These are phyloP conservation scores for Archaeoteleia sp. DNA, from an alignment of 2,888 invertebrate genomes.

Conservation along the genomic window DNA sequence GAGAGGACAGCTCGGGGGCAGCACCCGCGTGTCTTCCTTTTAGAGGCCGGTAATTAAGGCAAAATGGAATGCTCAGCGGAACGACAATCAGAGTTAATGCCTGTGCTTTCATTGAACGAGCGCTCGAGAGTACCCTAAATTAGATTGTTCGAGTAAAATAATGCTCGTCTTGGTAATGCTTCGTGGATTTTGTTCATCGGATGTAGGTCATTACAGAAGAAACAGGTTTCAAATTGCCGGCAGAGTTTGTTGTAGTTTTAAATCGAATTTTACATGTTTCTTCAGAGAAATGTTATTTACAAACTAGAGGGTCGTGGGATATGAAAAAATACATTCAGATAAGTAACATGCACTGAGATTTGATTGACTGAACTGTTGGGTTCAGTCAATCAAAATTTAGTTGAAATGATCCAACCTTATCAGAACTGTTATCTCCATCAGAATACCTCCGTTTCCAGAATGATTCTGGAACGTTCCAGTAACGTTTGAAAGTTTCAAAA, in stretches of 20 bases:
- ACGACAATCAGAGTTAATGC: conserved; percentile 50
- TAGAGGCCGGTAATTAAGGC: conserved; percentile 45
- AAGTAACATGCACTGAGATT: too few relatives aligned
- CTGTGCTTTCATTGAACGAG: conserved; percentile 35
- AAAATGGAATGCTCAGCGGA: conserved; percentile 40
- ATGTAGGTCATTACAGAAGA: conserved; percentile 40
- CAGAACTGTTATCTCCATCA: too few relatives aligned
- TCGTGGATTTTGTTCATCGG: conserved; percentile 32
- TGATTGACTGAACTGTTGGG: too few relatives aligned
- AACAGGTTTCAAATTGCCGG: conserved; percentile 35
- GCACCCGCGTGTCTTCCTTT: conserved; percentile 29
- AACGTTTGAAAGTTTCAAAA: too few relatives aligned
- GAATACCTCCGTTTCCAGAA: too few relatives aligned
- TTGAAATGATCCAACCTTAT: too few relatives aligned
- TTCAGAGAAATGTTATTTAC: too few relatives aligned
- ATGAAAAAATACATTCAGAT: too few relatives aligned
- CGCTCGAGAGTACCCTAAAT: conserved; percentile 35
- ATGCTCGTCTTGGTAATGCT: conserved; percentile 41
- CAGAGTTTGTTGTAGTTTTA: conserved; percentile 20
- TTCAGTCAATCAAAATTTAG: too few relatives aligned
- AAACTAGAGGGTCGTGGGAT: too few relatives aligned
- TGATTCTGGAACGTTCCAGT: too few relatives aligned
- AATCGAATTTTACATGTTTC: background rate
- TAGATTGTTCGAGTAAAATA: conserved; percentile 46
- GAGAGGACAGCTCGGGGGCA: conserved; percentile 7